Conservation (phyloP, 2,113 vertebrate species). For the Furnarius figulus region DNA sequence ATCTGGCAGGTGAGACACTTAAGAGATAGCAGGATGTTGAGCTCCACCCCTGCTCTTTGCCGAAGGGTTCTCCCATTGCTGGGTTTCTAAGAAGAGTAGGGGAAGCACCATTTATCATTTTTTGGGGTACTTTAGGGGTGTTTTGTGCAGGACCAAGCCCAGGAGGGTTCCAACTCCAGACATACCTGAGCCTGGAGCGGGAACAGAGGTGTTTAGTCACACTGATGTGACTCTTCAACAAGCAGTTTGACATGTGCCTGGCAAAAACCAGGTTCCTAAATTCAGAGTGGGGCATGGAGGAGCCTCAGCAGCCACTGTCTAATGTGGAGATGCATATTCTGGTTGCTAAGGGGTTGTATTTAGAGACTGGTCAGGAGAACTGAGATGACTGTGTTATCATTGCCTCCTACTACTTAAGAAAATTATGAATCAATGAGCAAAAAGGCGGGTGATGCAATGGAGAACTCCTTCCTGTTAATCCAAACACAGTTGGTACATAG, state of each 20-base stretch:
- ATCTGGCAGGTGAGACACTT: constrained; percentile 85
- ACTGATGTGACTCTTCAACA: neutral
- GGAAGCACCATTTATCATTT: neutral
- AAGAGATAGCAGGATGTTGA: neutral
- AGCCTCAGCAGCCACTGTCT: neutral
- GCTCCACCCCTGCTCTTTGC: neutral
- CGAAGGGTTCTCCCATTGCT: neutral
- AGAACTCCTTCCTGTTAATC: constrained; percentile 50
- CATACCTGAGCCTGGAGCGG: neutral
- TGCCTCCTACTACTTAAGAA: neutral
- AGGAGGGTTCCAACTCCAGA: neutral
- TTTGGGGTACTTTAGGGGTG: neutral
- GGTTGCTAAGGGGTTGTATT: neutral
- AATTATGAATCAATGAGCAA: neutral
- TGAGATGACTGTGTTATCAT: fast-evolving
- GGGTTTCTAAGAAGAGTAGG: neutral
- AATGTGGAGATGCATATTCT: neutral
- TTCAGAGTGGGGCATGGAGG: neutral
- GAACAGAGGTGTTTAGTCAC: neutral
- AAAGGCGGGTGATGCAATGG: neutral
- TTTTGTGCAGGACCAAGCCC: neutral
- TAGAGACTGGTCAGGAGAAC: neutral
- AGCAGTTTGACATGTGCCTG: fast-evolving
- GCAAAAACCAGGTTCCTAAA: neutral
- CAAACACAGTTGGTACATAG: constrained; percentile 34